Evolutionary conservation across 1,140 invertebrate species (phyloP).

Genomic region (Pseudomyrmex cubaensis): DNA sequence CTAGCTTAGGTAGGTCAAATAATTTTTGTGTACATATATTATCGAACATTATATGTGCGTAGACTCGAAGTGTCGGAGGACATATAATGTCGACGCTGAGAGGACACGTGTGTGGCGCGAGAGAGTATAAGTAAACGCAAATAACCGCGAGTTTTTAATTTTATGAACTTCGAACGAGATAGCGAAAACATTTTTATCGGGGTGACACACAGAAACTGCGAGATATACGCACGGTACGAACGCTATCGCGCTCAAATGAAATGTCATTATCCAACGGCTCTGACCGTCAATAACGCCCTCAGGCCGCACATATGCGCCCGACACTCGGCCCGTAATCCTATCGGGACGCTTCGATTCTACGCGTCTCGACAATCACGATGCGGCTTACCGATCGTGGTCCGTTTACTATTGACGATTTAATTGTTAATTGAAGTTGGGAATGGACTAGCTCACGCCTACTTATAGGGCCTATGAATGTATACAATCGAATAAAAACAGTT

Average conservation of each 20-base stretch:
- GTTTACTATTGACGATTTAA: slow-evolving; percentile 73
- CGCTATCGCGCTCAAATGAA: slow-evolving; percentile 13
- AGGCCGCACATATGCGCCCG: slow-evolving; percentile 10
- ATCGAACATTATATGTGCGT: slow-evolving; percentile 57
- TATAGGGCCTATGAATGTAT: slow-evolving; percentile 73
- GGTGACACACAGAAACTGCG: not conserved
- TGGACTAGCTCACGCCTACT: slow-evolving; percentile 73
- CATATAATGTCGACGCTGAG: too few relatives aligned
- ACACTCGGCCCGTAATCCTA: slow-evolving; percentile 27
- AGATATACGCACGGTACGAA: not conserved
- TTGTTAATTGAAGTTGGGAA: slow-evolving; percentile 69
- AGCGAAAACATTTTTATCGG: not conserved
- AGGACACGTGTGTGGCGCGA: not conserved
- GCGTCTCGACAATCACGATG: slow-evolving; percentile 63
- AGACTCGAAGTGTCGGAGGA: slow-evolving; percentile 32
- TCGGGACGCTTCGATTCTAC: slow-evolving; percentile 42
- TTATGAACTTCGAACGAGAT: not conserved
- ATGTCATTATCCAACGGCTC: not conserved
- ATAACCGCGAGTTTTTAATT: not conserved
- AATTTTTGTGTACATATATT: slow-evolving; percentile 71
- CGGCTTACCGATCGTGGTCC: slow-evolving; percentile 62
- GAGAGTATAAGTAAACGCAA: not conserved
- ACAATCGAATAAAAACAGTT: slow-evolving; percentile 69
- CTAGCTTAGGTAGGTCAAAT: slow-evolving; percentile 73
- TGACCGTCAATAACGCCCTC: not conserved